A percentile compares a stretch with the other conserved stretches of the same genome.
Evolutionary conservation across 2,113 vertebrate species (phyloP).

Genomic region (Trinectes maculatus): DNA sequence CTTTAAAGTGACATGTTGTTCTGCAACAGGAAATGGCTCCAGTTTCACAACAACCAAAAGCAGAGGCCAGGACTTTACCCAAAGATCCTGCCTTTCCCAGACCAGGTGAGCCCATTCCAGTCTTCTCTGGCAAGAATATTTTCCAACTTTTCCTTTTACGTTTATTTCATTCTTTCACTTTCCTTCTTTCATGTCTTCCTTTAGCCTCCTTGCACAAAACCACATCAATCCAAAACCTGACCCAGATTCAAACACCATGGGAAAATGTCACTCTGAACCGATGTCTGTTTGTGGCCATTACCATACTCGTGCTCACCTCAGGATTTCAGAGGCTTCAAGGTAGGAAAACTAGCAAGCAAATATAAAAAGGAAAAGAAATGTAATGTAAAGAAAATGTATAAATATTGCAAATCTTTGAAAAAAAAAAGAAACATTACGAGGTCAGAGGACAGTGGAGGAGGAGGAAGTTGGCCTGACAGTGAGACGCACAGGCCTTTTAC

Average conservation of each 20-base stretch:
- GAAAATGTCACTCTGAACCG: constrained; percentile 90
- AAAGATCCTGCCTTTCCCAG: constrained; percentile 55
- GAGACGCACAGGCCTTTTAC: constrained; percentile 40
- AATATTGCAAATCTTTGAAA: background rate
- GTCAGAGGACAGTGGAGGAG: constrained; percentile 38
- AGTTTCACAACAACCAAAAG: constrained; percentile 51
- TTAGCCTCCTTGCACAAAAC: constrained; percentile 66
- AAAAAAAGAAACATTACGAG: constrained; percentile 63
- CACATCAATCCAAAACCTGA: constrained; percentile 62
- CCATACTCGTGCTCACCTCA: constrained; percentile 88
- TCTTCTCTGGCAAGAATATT: background rate
- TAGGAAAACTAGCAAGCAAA: constrained; percentile 62
- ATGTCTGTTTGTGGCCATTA: constrained; percentile 88
- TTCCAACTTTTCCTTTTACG: background rate
- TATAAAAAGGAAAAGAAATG: background rate
- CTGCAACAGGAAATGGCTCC: constrained; percentile 61
- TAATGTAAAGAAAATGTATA: background rate
- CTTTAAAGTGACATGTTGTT: constrained; percentile 7
- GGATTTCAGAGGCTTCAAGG: constrained; percentile 89
- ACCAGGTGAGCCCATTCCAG: constrained; percentile 43
- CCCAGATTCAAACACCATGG: constrained; percentile 82
- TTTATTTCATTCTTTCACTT: background rate
- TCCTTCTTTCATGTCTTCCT: background rate
- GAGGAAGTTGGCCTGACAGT: constrained; percentile 49
- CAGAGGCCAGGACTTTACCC: constrained; percentile 53